phyloP scores from a whole-genome alignment of 2,888 invertebrate genomes.

The Perizoma affinitatum region DNA sequence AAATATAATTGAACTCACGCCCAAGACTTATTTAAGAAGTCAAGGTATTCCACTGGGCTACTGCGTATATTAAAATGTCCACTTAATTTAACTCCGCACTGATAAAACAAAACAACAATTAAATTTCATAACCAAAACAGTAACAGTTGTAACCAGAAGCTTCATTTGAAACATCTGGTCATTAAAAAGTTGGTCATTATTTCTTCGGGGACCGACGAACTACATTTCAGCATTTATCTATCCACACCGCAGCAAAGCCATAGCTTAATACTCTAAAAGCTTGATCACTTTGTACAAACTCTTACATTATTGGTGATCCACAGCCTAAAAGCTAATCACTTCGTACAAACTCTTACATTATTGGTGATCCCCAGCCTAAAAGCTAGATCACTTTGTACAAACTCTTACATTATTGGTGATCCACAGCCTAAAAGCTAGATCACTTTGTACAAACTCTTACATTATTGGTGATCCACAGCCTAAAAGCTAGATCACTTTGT shows the following conservation, averaged over 20 bases:
- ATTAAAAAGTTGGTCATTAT: constrained; percentile 48
- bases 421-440: constrained; percentile 2
- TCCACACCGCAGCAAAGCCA: constrained; percentile 33
- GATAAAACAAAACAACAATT: constrained; percentile 28
- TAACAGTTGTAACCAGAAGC: constrained; percentile 36
- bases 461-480: too few species aligned
- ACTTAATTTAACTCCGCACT: not conserved
- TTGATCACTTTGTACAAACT: not conserved
- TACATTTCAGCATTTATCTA: constrained; percentile 38
- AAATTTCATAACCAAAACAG: constrained; percentile 31
- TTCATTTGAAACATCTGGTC: constrained; percentile 36
- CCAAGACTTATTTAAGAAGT: not conserved
- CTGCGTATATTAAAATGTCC: not conserved
- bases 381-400: constrained; percentile 7
- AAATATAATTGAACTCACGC: too few species aligned
- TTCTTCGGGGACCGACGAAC: constrained; percentile 40
- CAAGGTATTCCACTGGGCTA: not conserved
- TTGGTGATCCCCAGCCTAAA: too few species aligned
- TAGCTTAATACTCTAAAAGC: not conserved
- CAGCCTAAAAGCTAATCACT: constrained; percentile 6
- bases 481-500: constrained; percentile 7
- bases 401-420: too few species aligned
- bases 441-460: not conserved
- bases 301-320: too few species aligned
- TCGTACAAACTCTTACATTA: not conserved